Conservation (phyloP, 1,140 invertebrate genomes). For the Hydropsyche tenuis region DNA sequence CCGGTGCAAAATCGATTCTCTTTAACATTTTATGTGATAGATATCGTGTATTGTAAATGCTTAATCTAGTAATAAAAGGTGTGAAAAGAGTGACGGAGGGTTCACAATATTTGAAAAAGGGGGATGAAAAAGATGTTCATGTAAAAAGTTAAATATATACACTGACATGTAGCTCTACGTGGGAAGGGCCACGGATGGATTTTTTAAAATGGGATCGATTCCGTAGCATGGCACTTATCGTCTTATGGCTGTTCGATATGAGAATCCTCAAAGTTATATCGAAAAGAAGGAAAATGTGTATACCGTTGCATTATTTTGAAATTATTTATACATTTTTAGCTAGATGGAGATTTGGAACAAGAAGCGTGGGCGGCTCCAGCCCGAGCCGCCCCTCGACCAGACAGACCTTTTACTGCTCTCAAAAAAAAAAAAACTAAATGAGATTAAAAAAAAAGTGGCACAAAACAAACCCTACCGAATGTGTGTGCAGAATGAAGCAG, state of each 20-base stretch:
- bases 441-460: conserved; percentile 15
- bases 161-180: conserved; percentile 34
- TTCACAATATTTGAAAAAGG: conserved; percentile 30
- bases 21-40: neutral
- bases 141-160: conserved; percentile 34
- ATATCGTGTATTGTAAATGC: too few relatives aligned
- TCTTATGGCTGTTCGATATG: conserved; percentile 1
- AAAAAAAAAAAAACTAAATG: too few relatives aligned
- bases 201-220: conserved; percentile 32
- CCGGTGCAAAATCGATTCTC: conserved; percentile 64
- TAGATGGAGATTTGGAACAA: conserved; percentile 51
- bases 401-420: conserved; percentile 46
- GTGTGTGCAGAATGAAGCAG: conserved; percentile 26
- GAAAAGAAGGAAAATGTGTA: neutral
- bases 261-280: conserved; percentile 3
- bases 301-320: neutral
- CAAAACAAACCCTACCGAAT: conserved; percentile 35
- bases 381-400: conserved; percentile 50
- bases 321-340: conserved; percentile 31
- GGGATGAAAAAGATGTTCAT: conserved; percentile 3
- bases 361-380: conserved; percentile 50
- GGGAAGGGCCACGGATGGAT: conserved; percentile 40
- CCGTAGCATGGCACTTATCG: conserved; percentile 45
- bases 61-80: neutral
- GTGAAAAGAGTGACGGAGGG: neutral